Percentiles rank a stretch among this genome's conserved stretches.
phyloP scores from a whole-genome alignment of 2,797 vertebrate species.

The Microcaecilia unicolor region DNA sequence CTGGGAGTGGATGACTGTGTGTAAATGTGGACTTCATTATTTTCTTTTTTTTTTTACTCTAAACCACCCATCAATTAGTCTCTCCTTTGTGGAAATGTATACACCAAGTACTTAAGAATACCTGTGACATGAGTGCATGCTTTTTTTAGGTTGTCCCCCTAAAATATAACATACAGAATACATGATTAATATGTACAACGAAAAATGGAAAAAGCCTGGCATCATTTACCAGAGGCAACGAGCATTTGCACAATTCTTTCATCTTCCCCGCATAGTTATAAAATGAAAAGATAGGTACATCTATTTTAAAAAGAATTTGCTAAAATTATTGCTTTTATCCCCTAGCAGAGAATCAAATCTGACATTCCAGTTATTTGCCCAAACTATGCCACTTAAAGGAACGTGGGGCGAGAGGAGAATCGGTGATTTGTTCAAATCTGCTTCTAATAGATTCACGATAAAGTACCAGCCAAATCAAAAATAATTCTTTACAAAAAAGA shows the following conservation, averaged over 20 bases:
- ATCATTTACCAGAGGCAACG: constrained; percentile 37
- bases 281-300: constrained; percentile 14
- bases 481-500: constrained; percentile 27
- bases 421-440: background rate
- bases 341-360: constrained; percentile 12
- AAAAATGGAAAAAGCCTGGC: constrained; percentile 16
- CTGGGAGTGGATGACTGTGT: no score
- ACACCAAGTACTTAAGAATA: background rate
- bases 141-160: constrained; percentile 12
- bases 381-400: constrained; percentile 5
- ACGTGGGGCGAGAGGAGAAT: constrained; percentile 5
- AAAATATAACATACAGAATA: constrained; percentile 10
- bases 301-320: constrained; percentile 20
- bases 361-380: constrained; percentile 17
- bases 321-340: constrained; percentile 48
- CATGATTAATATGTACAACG: constrained; percentile 13
- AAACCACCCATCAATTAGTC: no score
- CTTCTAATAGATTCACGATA: constrained; percentile 13
- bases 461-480: constrained; percentile 1
- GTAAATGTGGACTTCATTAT: no score
- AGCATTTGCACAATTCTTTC: no score
- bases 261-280: constrained; percentile 12
- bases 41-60: no score
- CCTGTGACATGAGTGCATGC: background rate
- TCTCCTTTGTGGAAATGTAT: no score